Evolutionary conservation across 2,797 vertebrate species (phyloP).

Genomic region (Liparis tanakae): DNA sequence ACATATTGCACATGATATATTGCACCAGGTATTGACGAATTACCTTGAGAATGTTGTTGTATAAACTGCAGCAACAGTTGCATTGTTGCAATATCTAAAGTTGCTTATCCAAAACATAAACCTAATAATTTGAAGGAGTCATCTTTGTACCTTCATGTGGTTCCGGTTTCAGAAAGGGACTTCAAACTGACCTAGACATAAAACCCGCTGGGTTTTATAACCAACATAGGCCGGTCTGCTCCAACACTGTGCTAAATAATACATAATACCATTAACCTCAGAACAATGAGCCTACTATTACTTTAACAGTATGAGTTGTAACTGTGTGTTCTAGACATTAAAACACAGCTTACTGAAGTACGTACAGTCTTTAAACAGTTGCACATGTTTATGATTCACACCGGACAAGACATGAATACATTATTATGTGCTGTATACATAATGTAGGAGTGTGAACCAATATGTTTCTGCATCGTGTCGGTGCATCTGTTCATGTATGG

Average conservation of each 20-base stretch:
- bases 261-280: slow-evolving; percentile 4
- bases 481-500: background rate
- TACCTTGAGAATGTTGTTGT: background rate
- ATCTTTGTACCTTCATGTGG: background rate
- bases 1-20: too few species aligned
- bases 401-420: slow-evolving; percentile 5
- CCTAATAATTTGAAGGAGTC: background rate
- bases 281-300: slow-evolving; percentile 12
- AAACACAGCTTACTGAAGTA: slow-evolving; percentile 10
- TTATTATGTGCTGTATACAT: slow-evolving; percentile 28
- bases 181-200: slow-evolving; percentile 13
- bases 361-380: background rate
- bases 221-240: background rate
- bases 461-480: slow-evolving; percentile 9
- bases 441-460: slow-evolving; percentile 7
- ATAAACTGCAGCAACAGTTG: background rate
- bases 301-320: background rate
- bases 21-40: too few species aligned
- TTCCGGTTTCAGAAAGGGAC: slow-evolving; percentile 10
- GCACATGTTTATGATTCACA: slow-evolving; percentile 2
- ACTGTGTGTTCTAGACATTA: background rate
- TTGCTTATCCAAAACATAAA: too few species aligned
- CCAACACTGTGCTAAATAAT: background rate
- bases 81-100: too few species aligned
- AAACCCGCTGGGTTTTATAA: slow-evolving; percentile 8